Conservation (phyloP, 1,140 invertebrate species). For the Brachionus paranguensis region DNA sequence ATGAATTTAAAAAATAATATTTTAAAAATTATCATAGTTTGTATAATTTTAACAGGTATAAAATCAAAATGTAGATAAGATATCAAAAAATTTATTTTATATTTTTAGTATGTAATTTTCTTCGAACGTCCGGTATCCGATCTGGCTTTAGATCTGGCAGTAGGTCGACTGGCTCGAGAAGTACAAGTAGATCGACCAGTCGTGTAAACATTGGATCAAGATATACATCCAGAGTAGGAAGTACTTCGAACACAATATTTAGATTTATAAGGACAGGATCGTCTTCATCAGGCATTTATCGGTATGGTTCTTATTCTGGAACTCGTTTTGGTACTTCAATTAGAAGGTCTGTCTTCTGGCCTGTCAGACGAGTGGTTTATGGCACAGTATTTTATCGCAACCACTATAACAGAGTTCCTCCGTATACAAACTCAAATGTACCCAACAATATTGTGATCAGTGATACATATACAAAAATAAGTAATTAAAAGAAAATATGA, state of each 20-base stretch:
- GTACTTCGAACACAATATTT: not conserved
- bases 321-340: conserved; percentile 23
- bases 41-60: not conserved
- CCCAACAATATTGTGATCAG: not conserved
- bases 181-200: not conserved
- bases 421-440: not conserved
- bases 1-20: not conserved
- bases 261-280: not conserved
- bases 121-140: not conserved
- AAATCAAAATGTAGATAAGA: not conserved
- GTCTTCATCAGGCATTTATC: not conserved
- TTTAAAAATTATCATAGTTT: not conserved
- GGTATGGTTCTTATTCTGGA: not conserved
- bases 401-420: not conserved
- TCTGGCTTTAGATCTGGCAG: not conserved
- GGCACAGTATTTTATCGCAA: not conserved
- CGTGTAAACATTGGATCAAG: not conserved
- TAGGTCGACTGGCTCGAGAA: not conserved
- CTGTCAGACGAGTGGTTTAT: conserved; percentile 34
- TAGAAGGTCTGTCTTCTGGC: conserved; percentile 13
- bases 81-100: not conserved
- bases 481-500: not conserved
- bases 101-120: not conserved
- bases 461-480: not conserved
- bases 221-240: conserved; percentile 3